Evolutionary conservation across 2,888 invertebrate genomes (phyloP), one percentile per base, ranked within the genome.

Genomic region (Apoda limacodes): DNA sequence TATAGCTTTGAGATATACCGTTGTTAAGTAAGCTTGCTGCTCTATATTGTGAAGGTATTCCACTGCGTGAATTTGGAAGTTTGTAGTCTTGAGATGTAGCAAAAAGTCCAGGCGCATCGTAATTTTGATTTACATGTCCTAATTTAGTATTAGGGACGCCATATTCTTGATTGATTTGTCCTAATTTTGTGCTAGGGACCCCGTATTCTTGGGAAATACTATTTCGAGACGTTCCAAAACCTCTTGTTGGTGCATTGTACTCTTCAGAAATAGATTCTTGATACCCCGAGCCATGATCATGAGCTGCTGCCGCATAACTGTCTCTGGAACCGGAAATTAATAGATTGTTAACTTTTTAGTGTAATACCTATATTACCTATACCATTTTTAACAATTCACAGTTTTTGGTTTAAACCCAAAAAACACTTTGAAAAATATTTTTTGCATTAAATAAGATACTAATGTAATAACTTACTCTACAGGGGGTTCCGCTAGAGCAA

Each of bases 401-500:
- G n/a, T n/a, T n/a, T n/a, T n/a, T n/a, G n/a, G n/a, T n/a, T n/a
- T n/a, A n/a, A n/a, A n/a, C n/a, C n/a, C n/a, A n/a, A n/a, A n/a
- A n/a, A n/a, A n/a, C n/a, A n/a, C n/a, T n/a, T n/a, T n/a, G n/a
- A n/a, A n/a, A n/a, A n/a, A n/a, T n/a, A n/a, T n/a, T n/a, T n/a
- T n/a, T 9, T 13, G 22, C 22, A 24, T 21, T 25, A 22, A 17
- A 22, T 22, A 6, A 10, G n/a, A 9, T 19, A 27, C 10, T 20
- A 19, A 25, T 22, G 10, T 5, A 35, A 31, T 19, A 13, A 53
- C 72, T 54, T 59, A 75, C 74, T 60, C 60, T 1, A 74, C 57
- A 1, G 75, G 74, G 24, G 75, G 72, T 40, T 75, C 75, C 1
- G 72, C 74, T 9, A 57, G 3, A 1, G 55, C 38, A 1, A 48